Evolutionary conservation across 2,888 invertebrate genomes (phyloP), one percentile per base, ranked within the genome.

Genomic region (Zaprionus obscuricornis): DNA sequence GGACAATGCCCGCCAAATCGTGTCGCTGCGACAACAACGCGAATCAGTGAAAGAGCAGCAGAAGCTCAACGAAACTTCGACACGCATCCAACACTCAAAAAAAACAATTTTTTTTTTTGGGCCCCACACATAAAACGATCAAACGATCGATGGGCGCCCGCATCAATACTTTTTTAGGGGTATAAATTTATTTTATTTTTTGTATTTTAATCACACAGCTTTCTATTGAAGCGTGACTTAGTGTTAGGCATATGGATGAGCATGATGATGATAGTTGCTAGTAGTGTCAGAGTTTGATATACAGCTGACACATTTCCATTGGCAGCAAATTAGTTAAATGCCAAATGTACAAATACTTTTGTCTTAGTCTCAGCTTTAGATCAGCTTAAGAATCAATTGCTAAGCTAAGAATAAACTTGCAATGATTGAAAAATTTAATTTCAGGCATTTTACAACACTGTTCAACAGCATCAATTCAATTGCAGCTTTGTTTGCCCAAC

Each of bases 171-270:
- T 33, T 54, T 65, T 70, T 49, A 57, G 57, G 42, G 20, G 5
- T 29, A 51, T 39, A 16, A n/a, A 39, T 49, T 52, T 27, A 40
- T 24, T 58, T 22, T 14, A n/a, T 27, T 14, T 40, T 39, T 5
- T 37, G 47, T n/a, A 13, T 52, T 52, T 52, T 68, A 42, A 49
- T 36, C 54, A 57, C 63, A 51, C 57, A 63, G 76, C 84, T 78
- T 85, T 78, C 86, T 83, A 77, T 66, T 83, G 63, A 58, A 65
- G 83, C 78, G 86, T 79, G 85, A 83, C 84, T 85, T 63, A 43
- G 52, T 54, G 55, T 45, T 54, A 36, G 40, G 54, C 60, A 70
- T 54, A 66, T 70, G 77, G 77, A 85, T 77, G 83, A 77, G 63
- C 62, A 6, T 27, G 27, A 33, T 36, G 24, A 27, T 42, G 65